Percentiles rank a stretch among this genome's conserved stretches.
phyloP scores from a whole-genome alignment of 2,888 invertebrate genomes.

The Philereme transversata region DNA sequence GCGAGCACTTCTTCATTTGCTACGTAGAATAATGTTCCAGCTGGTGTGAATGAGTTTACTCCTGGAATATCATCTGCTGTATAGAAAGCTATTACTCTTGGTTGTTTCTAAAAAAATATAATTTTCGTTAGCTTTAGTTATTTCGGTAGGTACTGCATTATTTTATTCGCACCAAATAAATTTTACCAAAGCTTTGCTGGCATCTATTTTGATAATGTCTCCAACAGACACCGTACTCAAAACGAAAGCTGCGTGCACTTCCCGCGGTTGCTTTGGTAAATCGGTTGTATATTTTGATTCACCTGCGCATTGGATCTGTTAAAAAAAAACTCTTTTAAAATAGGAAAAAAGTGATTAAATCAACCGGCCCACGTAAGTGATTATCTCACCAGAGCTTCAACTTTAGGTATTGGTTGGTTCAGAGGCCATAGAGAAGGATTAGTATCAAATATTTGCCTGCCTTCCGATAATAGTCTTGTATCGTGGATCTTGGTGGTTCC shows the following conservation, averaged over 20 bases:
- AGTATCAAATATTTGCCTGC: conserved; percentile 85
- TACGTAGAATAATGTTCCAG: conserved; percentile 34
- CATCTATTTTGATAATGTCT: conserved; percentile 82
- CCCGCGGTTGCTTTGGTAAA: conserved; percentile 81
- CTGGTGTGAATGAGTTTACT: conserved; percentile 77
- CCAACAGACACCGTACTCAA: conserved; percentile 78
- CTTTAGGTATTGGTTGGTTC: conserved; percentile 86
- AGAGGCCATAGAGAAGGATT: conserved; percentile 86
- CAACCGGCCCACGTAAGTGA: background rate
- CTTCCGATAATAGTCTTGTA: conserved; percentile 71
- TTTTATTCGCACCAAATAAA: background rate
- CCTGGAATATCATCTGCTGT: conserved; percentile 87
- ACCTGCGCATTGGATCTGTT: conserved; percentile 85
- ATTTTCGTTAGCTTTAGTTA: background rate
- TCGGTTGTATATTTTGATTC: conserved; percentile 88
- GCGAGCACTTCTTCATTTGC: conserved; percentile 70
- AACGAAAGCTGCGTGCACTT: conserved; percentile 87
- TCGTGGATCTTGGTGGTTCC: conserved; percentile 45
- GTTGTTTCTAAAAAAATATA: conserved; percentile 69
- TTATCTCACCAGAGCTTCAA: conserved; percentile 77
- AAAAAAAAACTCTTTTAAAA: background rate
- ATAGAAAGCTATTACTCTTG: conserved; percentile 86
- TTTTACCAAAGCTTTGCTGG: conserved; percentile 85
- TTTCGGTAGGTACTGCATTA: background rate
- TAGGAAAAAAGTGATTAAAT: no score